Evolutionary conservation across 2,888 invertebrate genomes (phyloP).

Genomic region (Teinopalpus imperialis): DNA sequence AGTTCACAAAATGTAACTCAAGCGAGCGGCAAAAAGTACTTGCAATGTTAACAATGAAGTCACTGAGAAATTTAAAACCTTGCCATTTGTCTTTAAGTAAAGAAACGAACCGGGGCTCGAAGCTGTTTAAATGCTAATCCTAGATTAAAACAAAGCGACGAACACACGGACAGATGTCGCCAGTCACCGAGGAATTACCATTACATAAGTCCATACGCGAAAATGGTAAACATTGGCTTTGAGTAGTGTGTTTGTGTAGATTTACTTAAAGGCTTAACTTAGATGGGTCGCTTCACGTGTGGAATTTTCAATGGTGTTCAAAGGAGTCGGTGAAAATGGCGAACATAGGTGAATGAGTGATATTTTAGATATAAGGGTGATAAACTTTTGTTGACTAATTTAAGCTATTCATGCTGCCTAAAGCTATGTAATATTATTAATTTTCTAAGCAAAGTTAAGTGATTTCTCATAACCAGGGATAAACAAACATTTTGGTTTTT

Average conservation of each 20-base stretch:
- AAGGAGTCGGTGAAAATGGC: constrained; percentile 3
- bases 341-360: too few relatives aligned
- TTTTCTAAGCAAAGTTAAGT: too few relatives aligned
- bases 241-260: constrained; percentile 4
- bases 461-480: too few relatives aligned
- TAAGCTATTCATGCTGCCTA: too few relatives aligned
- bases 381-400: too few relatives aligned
- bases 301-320: neutral
- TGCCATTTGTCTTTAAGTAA: constrained; percentile 6
- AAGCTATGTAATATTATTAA: too few relatives aligned
- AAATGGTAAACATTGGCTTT: constrained; percentile 10
- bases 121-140: constrained; percentile 35
- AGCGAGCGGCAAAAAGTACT: too few relatives aligned
- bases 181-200: constrained; percentile 31
- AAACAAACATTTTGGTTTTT: too few relatives aligned
- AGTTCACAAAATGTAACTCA: too few relatives aligned
- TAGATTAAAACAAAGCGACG: constrained; percentile 35
- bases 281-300: neutral
- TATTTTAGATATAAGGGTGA: too few relatives aligned
- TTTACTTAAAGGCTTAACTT: neutral
- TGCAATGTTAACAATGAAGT: neutral
- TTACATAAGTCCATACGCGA: constrained; percentile 29
- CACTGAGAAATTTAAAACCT: constrained; percentile 12
- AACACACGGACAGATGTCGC: constrained; percentile 31
- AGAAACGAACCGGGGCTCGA: constrained; percentile 26